phyloP scores from a whole-genome alignment of 2,797 vertebrate genomes.

The Lepus townsendii region DNA sequence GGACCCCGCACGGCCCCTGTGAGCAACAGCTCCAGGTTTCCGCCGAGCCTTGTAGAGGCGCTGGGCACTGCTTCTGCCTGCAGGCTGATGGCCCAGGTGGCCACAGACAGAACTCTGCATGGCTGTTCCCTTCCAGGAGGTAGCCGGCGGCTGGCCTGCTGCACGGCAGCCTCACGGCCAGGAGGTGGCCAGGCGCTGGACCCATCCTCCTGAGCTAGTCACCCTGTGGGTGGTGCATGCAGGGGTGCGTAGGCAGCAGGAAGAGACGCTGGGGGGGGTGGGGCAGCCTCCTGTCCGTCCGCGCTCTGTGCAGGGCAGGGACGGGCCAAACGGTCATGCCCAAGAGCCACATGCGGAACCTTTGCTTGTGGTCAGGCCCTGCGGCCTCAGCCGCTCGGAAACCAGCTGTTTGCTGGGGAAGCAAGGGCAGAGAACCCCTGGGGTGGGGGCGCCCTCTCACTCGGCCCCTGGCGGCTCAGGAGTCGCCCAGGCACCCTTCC shows the following conservation, averaged over 20 bases:
- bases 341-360: fast-evolving
- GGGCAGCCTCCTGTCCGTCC: not conserved
- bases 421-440: too few species aligned
- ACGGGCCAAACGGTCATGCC: fast-evolving
- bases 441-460: too few species aligned
- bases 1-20: not conserved
- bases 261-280: too few species aligned
- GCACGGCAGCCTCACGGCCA: too few species aligned
- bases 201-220: not conserved
- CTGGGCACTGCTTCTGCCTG: not conserved
- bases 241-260: not conserved
- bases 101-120: fast-evolving
- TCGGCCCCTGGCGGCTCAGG: too few species aligned
- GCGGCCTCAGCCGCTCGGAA: not conserved
- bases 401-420: not conserved
- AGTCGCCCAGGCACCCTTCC: not conserved
- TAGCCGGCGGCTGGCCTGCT: not conserved
- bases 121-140: not conserved
- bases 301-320: not conserved
- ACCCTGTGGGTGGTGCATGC: not conserved
- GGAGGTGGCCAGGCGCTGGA: not conserved
- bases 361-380: not conserved
- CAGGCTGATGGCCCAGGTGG: not conserved
- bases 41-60: not conserved
- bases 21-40: not conserved